Base-by-base conservation (phyloP, 2,888 invertebrate genomes). In the Pollenia angustigena region DNA sequence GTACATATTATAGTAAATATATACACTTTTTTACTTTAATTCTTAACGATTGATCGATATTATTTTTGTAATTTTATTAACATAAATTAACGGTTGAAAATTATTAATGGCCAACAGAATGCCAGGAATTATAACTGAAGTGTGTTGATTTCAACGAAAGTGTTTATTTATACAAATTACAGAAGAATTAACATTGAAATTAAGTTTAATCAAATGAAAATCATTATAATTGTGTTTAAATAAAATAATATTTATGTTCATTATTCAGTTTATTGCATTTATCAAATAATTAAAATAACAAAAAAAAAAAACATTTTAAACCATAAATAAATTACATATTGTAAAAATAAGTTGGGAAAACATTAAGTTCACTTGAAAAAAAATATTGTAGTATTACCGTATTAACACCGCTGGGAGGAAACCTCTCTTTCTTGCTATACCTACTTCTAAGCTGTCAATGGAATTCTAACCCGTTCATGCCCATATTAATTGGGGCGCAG, bases 91-190 rank as follows among this genome's bases (percentile, higher is more conserved):
- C 14, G 56, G 78, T 46, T 68, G 46, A 68, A 78, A 66, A 23
- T 56, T 56, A 54, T 42, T 56, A 81, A 75, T 75, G 68, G 52
- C 66, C 40, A 42, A 54, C 32, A 46, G 64, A 56, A 54, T 46
- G 58, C 14, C 42, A 52, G 42, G 11, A 58, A 58, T 79, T 60
- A 16, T n/a, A 50, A 52, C 16, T 42, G 16, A 8, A 11, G 44
- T 18, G 23, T 50, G 60, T 69, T 60, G 52, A 71, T 80, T 52
- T 71, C 60, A 69, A 60, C 71, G 44, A 64, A 71, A 80, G 54
- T 80, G 54, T 46, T 62, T 80, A 80, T 80, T 80, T 52, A 80
- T 60, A 62, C 32, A 71, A 80, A 54, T 71, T 71, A 62, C 23
- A 10, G 11, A 71, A 62, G 80, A 71, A 80, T 80, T 71, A 80